Evolutionary conservation across 2,113 vertebrate genomes (phyloP).

Genomic region (Austrofundulus limnaeus): DNA sequence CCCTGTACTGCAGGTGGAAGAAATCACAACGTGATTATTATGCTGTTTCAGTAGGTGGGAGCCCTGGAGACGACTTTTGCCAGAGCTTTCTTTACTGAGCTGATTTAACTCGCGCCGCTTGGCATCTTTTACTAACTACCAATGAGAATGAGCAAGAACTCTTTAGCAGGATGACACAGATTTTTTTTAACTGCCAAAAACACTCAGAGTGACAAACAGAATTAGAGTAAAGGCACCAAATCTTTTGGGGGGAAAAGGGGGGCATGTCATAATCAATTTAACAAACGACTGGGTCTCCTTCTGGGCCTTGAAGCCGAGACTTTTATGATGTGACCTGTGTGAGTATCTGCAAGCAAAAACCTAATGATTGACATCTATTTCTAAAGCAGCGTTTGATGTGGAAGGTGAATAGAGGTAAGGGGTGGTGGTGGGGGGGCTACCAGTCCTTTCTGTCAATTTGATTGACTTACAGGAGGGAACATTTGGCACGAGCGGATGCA

Average conservation of each 20-base stretch:
- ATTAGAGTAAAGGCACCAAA: constrained; percentile 66
- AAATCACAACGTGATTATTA: constrained; percentile 24
- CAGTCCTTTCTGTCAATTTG: constrained; percentile 60
- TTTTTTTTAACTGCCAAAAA: constrained; percentile 55
- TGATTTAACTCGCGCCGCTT: constrained; percentile 26
- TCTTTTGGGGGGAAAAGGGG: constrained; percentile 61
- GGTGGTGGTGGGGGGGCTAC: not conserved
- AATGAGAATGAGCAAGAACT: constrained; percentile 40
- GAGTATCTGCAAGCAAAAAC: constrained; percentile 73
- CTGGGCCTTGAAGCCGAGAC: constrained; percentile 65
- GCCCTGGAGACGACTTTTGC: constrained; percentile 9
- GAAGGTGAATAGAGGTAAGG: constrained; percentile 41
- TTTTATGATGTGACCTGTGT: constrained; percentile 65
- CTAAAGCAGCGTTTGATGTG: constrained; percentile 68
- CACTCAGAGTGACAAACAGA: constrained; percentile 62
- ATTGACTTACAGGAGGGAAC: constrained; percentile 80
- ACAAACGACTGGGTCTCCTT: constrained; percentile 69
- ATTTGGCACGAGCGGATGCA: constrained; percentile 81
- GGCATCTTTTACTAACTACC: constrained; percentile 35
- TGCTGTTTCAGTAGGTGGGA: constrained; percentile 3
- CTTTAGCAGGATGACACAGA: constrained; percentile 39
- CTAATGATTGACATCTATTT: constrained; percentile 70
- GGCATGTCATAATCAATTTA: constrained; percentile 64
- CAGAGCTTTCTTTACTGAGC: not conserved
- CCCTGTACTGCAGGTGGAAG: constrained; percentile 68